Evolutionary conservation across 2,113 vertebrate genomes (phyloP).

Genomic region (Terrapene triunguis): DNA sequence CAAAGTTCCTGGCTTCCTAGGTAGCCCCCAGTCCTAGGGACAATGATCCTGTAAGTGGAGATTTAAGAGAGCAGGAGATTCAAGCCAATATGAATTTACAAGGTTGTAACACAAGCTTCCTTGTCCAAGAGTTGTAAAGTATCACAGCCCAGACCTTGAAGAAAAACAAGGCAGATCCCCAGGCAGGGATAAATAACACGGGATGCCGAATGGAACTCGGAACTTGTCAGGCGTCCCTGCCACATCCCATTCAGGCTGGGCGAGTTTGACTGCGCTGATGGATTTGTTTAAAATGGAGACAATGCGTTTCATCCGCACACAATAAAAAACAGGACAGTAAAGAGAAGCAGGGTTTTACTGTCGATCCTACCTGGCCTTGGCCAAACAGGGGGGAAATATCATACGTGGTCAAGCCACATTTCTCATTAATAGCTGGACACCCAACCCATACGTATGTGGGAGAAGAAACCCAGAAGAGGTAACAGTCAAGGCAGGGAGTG

Average conservation of each 20-base stretch:
- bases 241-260: not conserved
- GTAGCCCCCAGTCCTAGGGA: not conserved
- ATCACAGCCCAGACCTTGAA: not conserved
- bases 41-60: not conserved
- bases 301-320: not conserved
- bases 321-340: not conserved
- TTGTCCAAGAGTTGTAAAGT: not conserved
- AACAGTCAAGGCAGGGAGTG: not conserved
- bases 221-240: not conserved
- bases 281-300: not conserved
- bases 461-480: not conserved
- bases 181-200: not conserved
- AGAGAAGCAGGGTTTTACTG: not conserved
- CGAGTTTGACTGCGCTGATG: not conserved
- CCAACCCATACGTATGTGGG: not conserved
- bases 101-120: not conserved
- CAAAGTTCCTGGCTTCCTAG: not conserved
- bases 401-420: not conserved
- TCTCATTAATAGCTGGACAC: not conserved
- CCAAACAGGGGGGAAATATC: not conserved
- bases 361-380: not conserved
- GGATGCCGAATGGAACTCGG: not conserved
- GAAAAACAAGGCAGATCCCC: not conserved
- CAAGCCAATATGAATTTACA: slow-evolving; percentile 26
- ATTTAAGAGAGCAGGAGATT: not conserved